Evolutionary conservation across 2,797 vertebrate species (phyloP).

Genomic region (Parotocinclus haroldoi): DNA sequence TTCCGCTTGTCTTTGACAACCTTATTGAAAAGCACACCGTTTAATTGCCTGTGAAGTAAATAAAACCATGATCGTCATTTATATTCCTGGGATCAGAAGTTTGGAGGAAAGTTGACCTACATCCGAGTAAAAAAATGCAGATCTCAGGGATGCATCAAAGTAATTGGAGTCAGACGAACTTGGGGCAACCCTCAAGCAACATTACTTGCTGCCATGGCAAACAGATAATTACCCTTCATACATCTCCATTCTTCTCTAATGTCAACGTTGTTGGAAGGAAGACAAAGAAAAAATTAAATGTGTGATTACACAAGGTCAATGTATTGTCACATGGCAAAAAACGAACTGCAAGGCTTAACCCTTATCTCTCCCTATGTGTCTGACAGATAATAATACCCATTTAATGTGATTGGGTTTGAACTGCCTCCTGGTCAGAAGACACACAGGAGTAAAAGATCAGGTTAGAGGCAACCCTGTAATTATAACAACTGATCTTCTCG

Average conservation of each 20-base stretch:
- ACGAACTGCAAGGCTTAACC: background rate
- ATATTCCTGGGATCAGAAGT: conserved; percentile 24
- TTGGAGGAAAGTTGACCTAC: conserved; percentile 8
- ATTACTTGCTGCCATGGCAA: conserved; percentile 50
- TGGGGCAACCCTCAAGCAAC: conserved; percentile 53
- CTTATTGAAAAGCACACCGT: conserved; percentile 13
- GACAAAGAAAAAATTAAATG: background rate
- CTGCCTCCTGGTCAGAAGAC: conserved; percentile 35
- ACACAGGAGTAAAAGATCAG: conserved; percentile 24
- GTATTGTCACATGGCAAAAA: conserved; percentile 12
- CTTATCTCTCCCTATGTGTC: conserved; percentile 9
- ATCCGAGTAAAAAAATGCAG: conserved; percentile 53
- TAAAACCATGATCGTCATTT: conserved; percentile 7
- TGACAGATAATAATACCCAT: conserved; percentile 33
- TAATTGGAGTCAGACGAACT: conserved; percentile 60
- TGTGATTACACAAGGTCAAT: conserved; percentile 38
- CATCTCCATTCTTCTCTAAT: conserved; percentile 41
- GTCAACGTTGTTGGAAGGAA: conserved; percentile 29
- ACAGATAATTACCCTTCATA: conserved; percentile 47
- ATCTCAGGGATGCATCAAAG: conserved; percentile 49
- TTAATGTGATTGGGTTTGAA: conserved; percentile 53
- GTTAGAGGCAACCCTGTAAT: conserved; percentile 42
- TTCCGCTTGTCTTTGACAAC: conserved; percentile 30
- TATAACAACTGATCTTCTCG: conserved; percentile 33
- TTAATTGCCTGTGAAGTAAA: conserved; percentile 36